Conservation (phyloP, 2,113 vertebrate species). For the Leptosomus discolor region DNA sequence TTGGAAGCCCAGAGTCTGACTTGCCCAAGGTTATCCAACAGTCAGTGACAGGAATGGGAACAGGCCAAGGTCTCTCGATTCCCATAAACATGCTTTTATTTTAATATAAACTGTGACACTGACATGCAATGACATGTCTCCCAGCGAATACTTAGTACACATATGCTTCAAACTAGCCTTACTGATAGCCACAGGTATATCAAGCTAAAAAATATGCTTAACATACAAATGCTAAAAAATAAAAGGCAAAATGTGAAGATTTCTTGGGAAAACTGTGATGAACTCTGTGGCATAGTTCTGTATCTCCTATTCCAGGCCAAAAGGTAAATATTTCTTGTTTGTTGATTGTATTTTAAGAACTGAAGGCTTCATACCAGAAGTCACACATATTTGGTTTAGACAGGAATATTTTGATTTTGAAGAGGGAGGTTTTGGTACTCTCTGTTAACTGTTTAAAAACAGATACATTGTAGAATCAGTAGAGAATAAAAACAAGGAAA, state of each 20-base stretch:
- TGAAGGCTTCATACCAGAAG: background rate
- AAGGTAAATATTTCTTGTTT: slow-evolving; percentile 33
- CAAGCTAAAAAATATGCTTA: background rate
- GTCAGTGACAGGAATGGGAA: background rate
- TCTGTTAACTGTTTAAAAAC: slow-evolving; percentile 3
- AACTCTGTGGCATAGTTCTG: background rate
- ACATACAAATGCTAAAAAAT: background rate
- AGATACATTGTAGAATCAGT: background rate
- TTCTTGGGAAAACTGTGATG: background rate
- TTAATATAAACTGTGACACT: background rate
- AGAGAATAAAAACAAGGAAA: background rate
- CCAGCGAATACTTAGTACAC: background rate
- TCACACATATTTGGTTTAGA: background rate
- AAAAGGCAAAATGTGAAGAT: background rate
- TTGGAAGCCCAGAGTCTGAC: background rate
- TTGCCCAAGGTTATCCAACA: background rate
- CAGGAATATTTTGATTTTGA: slow-evolving; percentile 3
- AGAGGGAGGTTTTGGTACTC: background rate
- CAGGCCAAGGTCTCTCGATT: background rate
- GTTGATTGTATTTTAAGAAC: background rate
- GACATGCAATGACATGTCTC: background rate
- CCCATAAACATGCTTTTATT: background rate
- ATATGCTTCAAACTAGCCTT: background rate
- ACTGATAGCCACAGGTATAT: background rate
- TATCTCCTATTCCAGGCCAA: background rate